Percentiles rank a stretch among this genome's conserved stretches.
phyloP scores from a whole-genome alignment of 2,797 vertebrate genomes.

The Threskiornis aethiopicus region DNA sequence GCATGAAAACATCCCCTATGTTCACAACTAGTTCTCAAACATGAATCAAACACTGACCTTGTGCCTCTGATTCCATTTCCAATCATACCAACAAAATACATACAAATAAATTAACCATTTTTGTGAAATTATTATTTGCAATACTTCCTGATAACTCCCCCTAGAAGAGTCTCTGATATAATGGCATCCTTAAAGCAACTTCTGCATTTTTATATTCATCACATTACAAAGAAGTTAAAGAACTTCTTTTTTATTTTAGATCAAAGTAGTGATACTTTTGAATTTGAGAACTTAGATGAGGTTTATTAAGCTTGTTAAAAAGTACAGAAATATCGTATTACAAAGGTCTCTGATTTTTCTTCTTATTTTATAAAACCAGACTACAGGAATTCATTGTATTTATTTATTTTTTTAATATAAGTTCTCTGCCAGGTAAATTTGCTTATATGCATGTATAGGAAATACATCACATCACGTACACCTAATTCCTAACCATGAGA shows the following conservation, averaged over 20 bases:
- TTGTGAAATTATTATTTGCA: neutral
- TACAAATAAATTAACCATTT: neutral
- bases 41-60: neutral
- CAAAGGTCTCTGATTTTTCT: neutral
- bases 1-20: neutral
- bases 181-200: neutral
- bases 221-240: neutral
- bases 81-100: neutral
- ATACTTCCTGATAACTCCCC: neutral
- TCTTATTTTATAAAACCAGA: neutral
- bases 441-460: neutral
- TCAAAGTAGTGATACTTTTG: neutral
- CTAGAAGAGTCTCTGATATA: neutral
- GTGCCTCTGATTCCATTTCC: neutral
- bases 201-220: neutral
- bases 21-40: neutral
- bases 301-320: neutral
- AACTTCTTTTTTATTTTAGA: neutral
- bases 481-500: neutral
- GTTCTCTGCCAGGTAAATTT: neutral
- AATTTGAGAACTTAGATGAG: neutral
- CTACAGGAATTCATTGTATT: neutral
- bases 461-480: neutral
- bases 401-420: neutral
- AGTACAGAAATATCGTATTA: neutral